Percentiles rank a stretch among this genome's conserved stretches.
These are phyloP conservation scores for Andrena haemorrhoa DNA, from an alignment of 2,888 invertebrate species.

Conservation along the genomic window DNA sequence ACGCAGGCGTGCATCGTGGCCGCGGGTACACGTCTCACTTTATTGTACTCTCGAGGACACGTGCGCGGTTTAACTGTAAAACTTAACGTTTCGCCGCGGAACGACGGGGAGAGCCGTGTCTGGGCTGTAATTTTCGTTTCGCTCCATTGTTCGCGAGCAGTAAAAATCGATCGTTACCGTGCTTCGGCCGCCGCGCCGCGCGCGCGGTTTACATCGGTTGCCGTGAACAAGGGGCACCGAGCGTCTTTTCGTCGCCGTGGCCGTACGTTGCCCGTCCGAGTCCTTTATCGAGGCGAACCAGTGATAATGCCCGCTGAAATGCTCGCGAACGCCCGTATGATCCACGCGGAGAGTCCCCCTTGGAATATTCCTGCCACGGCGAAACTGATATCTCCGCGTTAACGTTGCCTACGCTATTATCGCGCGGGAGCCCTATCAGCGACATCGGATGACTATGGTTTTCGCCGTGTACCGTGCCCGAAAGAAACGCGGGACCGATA, in stretches of 20 bases:
- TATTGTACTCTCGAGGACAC: slow-evolving; percentile 62
- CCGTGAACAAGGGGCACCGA: neutral
- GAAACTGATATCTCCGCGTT: slow-evolving; percentile 1
- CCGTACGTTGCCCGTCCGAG: neutral
- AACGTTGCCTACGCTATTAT: slow-evolving; percentile 32
- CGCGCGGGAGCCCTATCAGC: slow-evolving; percentile 20
- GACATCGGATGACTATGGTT: slow-evolving; percentile 33
- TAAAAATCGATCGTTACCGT: slow-evolving; percentile 62
- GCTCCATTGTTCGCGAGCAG: slow-evolving; percentile 58
- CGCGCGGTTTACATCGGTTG: slow-evolving; percentile 30
- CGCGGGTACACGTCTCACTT: slow-evolving; percentile 40
- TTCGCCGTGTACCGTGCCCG: slow-evolving; percentile 2
- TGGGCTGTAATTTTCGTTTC: slow-evolving; percentile 62
- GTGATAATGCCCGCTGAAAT: slow-evolving; percentile 25
- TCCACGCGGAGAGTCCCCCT: neutral
- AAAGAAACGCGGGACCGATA: slow-evolving; percentile 30
- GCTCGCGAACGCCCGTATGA: slow-evolving; percentile 12
- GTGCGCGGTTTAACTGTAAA: slow-evolving; percentile 66
- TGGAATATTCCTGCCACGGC: slow-evolving; percentile 8
- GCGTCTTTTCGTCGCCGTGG: slow-evolving; percentile 3
- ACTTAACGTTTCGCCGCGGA: slow-evolving; percentile 61
- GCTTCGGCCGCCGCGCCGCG: neutral
- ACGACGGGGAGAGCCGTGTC: slow-evolving; percentile 37
- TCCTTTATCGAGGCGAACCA: slow-evolving; percentile 1
- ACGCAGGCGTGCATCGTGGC: slow-evolving; percentile 6